These are phyloP conservation scores for Geotrupes spiniger DNA, from an alignment of 2,888 invertebrate genomes.

Conservation along the genomic window DNA sequence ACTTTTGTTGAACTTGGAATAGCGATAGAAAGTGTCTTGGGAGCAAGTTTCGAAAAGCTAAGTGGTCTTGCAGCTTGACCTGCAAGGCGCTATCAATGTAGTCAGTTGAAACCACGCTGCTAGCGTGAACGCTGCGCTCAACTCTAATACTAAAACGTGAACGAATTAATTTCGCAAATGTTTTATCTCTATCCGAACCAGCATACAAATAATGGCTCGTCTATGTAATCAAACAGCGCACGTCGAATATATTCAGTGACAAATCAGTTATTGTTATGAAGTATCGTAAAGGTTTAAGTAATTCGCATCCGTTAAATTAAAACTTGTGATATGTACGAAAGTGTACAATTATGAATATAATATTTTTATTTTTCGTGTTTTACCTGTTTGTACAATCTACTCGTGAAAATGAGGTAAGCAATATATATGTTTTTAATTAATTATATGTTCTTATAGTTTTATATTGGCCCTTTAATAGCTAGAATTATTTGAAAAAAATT, in stretches of 20 bases:
- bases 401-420: background rate
- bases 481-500: too few species aligned
- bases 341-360: conserved; percentile 3
- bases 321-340: background rate
- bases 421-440: background rate
- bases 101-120: conserved; percentile 16
- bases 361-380: conserved; percentile 1
- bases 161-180: conserved; percentile 7
- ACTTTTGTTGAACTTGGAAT: conserved; percentile 15
- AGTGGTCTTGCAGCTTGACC: conserved; percentile 21
- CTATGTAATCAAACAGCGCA: background rate
- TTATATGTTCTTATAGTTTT: too few species aligned
- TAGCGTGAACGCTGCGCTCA: conserved; percentile 12
- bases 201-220: conserved; percentile 11
- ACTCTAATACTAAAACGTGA: conserved; percentile 6
- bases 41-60: conserved; percentile 18
- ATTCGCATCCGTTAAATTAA: too few species aligned
- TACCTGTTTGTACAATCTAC: background rate
- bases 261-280: too few species aligned
- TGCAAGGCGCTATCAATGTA: conserved; percentile 4
- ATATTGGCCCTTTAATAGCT: too few species aligned
- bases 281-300: too few species aligned
- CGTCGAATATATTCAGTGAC: too few species aligned
- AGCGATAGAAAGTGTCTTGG: conserved; percentile 17
- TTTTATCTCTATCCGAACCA: conserved; percentile 11